Base-by-base conservation (phyloP, 2,888 invertebrate genomes). In the Chymomyza caudatula region DNA sequence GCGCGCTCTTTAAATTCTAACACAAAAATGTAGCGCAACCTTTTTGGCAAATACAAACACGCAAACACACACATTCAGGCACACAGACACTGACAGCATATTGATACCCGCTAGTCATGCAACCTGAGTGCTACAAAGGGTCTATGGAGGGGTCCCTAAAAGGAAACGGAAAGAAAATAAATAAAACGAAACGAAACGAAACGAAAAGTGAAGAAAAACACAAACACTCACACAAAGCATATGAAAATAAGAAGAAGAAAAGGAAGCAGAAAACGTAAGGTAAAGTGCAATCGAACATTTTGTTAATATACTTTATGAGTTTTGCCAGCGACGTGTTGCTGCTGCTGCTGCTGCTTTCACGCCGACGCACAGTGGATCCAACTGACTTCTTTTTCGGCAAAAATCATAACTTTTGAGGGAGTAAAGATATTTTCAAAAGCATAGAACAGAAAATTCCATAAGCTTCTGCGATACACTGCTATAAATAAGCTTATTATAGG, bases 231-330 rank as follows among this genome's bases (percentile, higher is more conserved):
- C 4, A 17, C 44, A 22, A 22, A 23, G 59, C n/a, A 51, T 17
- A 37, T 17, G 37, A 43, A n/a, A n/a, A 23, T 29, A 29, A 43
- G 22, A 53, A 61, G 63, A 62, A 49, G 63, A 44, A 51, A 17
- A 2, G 20, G 51, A 11, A 51, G 51, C 5, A 22, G 51, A 4
- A 20, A 22, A 17, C 17, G 51, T 17, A 11, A 70, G 73, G 67
- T 83, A 82, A 74, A 80, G 80, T 80, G 85, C 85, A 80, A 79
- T 85, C 77, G 75, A 85, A 85, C 73, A 79, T 85, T 78, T 79
- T 81, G 73, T 78, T 79, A 76, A 79, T 84, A 81, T 71, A 81
- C 76, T 80, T 84, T 81, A 84, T 78, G 81, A 80, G 78, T 80
- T 75, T 78, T 80, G 42, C 63, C 56, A 65, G 77, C 80, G 74